Base-by-base conservation (phyloP, 2,888 invertebrate genomes). In the Boloria selene region DNA sequence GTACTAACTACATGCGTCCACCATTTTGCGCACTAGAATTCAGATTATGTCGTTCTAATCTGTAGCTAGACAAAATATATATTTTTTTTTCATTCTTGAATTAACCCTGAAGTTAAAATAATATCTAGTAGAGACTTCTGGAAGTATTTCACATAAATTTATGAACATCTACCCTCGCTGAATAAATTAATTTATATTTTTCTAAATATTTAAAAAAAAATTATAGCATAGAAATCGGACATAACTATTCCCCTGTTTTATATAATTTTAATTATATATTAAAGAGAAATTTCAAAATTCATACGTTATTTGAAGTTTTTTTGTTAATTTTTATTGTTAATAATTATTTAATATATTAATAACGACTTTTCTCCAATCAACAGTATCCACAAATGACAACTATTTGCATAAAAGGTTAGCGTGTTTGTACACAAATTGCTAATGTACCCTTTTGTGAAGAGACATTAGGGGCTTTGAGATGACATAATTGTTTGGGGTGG, bases 401-500 rank as follows among this genome's bases (percentile, higher is more conserved):
- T 52, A 72, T 74, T 73, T 73, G 67, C 71, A 73, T 73, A 70
- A 72, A 69, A 67, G 66, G 67, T 66, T 72, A 66, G 68, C 63
- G 55, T 72, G 68, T 71, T 73, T 72, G 72, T 73, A 68, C 73
- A 71, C 72, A 74, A 74, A 74, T 74, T 76, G 82, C 82, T 79
- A 79, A 81, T 81, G 84, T 78, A 77, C 80, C 79, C 82, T 85
- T 83, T 70, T 82, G 79, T 80, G 77, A 80, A 82, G 79, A 82
- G 80, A 80, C 82, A 60, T 79, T 78, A 79, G 85, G 85, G 80
- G 75, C 74, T 56, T 77, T 75, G 79, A 82, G 81, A 86, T 83
- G 82, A 80, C 84, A 82, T 85, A 87, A 89, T 88, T 88, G 87
- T 86, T 87, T 82, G 82, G 84, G 85, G 87, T 83, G 79, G 79